phyloP scores from a whole-genome alignment of 2,797 vertebrate genomes.

The Merluccius polli region DNA sequence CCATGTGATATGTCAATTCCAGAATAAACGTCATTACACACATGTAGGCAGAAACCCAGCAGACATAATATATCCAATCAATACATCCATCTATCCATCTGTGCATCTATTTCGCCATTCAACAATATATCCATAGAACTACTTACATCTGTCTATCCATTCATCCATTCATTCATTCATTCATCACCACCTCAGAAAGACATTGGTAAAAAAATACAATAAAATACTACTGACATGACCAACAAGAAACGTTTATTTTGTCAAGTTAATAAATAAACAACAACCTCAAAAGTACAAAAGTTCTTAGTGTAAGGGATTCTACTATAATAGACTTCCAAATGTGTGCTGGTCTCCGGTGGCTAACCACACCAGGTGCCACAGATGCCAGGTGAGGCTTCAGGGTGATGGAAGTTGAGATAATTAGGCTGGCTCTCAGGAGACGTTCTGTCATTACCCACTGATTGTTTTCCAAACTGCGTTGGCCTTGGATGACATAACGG shows the following conservation, averaged over 20 bases:
- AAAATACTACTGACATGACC: not conserved
- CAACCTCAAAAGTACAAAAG: not conserved
- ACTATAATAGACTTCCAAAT: slow-evolving; percentile 4
- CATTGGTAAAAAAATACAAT: not conserved
- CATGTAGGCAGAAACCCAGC: no score
- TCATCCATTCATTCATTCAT: no score
- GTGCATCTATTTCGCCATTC: no score
- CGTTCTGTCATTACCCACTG: slow-evolving; percentile 39
- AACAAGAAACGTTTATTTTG: not conserved
- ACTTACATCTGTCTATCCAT: no score
- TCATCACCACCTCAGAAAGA: no score
- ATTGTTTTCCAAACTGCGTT: slow-evolving; percentile 36
- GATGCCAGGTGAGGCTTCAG: slow-evolving; percentile 42
- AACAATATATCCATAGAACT: no score
- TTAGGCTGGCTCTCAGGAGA: slow-evolving; percentile 49
- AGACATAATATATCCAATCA: no score
- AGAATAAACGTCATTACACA: no score
- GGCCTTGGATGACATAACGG: not conserved
- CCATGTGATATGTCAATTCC: no score
- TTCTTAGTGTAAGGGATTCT: slow-evolving; percentile 5
- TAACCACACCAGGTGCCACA: slow-evolving; percentile 38
- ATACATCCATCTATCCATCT: no score
- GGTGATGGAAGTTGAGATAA: slow-evolving; percentile 52
- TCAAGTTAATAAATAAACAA: not conserved
- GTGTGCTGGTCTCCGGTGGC: slow-evolving; percentile 38